Evolutionary conservation across 2,888 invertebrate species (phyloP).

Genomic region (Lysandra bellargus): DNA sequence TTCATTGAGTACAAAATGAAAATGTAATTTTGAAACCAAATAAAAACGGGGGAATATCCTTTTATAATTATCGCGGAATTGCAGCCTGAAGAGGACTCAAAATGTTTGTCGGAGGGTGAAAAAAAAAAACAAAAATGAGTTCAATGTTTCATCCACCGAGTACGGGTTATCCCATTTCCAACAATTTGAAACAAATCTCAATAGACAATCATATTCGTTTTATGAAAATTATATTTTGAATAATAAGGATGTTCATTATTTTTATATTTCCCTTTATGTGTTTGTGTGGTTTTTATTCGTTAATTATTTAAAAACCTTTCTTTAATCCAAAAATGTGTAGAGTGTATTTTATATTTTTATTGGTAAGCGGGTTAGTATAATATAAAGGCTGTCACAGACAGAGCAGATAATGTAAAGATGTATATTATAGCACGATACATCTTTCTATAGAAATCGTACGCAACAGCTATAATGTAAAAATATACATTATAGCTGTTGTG

Average conservation of each 20-base stretch:
- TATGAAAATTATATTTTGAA: neutral
- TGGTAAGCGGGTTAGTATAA: too few species aligned
- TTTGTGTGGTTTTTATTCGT: neutral
- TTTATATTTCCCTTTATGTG: neutral
- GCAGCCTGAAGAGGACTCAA: conserved; percentile 10
- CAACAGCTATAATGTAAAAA: too few species aligned
- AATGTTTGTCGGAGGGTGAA: neutral
- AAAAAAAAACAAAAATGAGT: neutral
- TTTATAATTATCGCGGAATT: conserved; percentile 13
- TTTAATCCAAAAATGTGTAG: neutral
- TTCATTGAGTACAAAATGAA: conserved; percentile 1
- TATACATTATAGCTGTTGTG: too few species aligned
- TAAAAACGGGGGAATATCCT: neutral
- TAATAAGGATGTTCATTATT: neutral
- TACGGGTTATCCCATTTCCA: conserved; percentile 4
- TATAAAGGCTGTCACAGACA: too few species aligned
- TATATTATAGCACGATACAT: too few species aligned
- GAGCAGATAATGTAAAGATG: too few species aligned
- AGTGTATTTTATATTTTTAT: too few species aligned
- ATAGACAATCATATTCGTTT: neutral
- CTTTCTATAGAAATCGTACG: too few species aligned
- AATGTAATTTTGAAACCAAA: conserved; percentile 14
- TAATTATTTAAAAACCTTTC: neutral
- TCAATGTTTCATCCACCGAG: conserved; percentile 5
- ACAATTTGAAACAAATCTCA: conserved; percentile 16